A percentile compares a stretch with the other conserved stretches of the same genome.
Conservation (phyloP, 1,140 invertebrate species). For the Pomacea maculata region DNA sequence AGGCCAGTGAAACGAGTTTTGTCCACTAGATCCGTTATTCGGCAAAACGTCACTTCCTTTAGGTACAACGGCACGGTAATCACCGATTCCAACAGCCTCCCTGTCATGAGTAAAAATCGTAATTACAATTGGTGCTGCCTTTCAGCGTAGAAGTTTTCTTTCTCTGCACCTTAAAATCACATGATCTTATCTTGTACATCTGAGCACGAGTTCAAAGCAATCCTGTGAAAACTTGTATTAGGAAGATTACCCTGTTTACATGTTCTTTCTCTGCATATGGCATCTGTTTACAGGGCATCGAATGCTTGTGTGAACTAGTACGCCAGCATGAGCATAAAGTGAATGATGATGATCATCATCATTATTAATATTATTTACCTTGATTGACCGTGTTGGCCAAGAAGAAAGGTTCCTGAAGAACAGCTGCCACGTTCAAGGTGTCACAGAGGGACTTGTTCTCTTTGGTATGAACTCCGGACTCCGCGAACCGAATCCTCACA, state of each 20-base stretch:
- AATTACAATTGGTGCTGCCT: background rate
- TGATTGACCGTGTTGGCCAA: background rate
- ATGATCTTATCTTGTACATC: too few species aligned
- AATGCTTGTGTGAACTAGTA: too few species aligned
- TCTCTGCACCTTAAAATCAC: too few species aligned
- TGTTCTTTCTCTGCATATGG: too few species aligned
- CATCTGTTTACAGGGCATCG: too few species aligned
- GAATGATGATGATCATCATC: too few species aligned
- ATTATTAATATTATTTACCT: background rate
- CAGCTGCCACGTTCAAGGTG: background rate
- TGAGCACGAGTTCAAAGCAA: too few species aligned
- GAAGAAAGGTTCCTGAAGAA: constrained; percentile 2
- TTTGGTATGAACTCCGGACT: background rate
- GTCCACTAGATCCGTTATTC: background rate
- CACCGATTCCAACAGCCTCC: background rate
- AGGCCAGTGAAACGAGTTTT: too few species aligned
- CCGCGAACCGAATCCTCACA: background rate
- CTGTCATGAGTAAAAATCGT: background rate
- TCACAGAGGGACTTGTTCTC: background rate
- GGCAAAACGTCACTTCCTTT: constrained; percentile 10
- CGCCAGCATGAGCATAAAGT: too few species aligned
- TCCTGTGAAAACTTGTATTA: too few species aligned
- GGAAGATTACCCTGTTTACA: too few species aligned
- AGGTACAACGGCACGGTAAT: constrained; percentile 12
- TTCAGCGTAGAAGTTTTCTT: too few species aligned